Evolutionary conservation across 1,140 invertebrate genomes (phyloP), one percentile per base, ranked within the genome.

Genomic region (Drosophila kurseongensis): DNA sequence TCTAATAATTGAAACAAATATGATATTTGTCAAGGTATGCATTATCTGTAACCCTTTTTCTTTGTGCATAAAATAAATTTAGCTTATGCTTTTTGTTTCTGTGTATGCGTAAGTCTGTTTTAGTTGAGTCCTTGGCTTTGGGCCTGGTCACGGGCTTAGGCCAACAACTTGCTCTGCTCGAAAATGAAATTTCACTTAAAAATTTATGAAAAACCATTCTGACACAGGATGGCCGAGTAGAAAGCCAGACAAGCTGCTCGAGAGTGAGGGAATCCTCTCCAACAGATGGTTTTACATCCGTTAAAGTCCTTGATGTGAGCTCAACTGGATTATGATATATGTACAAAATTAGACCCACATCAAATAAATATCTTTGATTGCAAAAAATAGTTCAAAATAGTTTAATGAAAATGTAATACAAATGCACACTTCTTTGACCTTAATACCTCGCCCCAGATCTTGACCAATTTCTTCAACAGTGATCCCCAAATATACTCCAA

Each of bases 121-220:
- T 52, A 56, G 55, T 59, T 79, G 40, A 58, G 51, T 55, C 54
- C 72, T 45, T 40, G 59, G 47, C 71, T 73, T 44, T 48, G 76
- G 56, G 61, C 69, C 80, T 82, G 65, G 80, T 51, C 62, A 65
- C 58, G 56, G 65, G 55, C 35, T 38, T 60, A 45, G 59, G 54
- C 40, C 60, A 73, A 55, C 52, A 75, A 57, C 72, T 67, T 77
- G 56, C 61, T 60, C 60, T 63, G 27, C 38, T 63, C 38, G 27
- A 73, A 80, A 85, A 85, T 84, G 81, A 85, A 84, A 84, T 60
- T 77, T 66, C 62, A 60, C 62, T 79, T 79, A 86, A 83, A 86
- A 88, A 86, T 86, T 72, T 78, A 88, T 88, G 82, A 78, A 88
- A 78, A 78, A 38, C 75, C 71, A 82, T 76, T 75, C 73, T 75